Evolutionary conservation across 2,888 invertebrate genomes (phyloP), one percentile per base, ranked within the genome.

Genomic region (Tineola bisselliella): DNA sequence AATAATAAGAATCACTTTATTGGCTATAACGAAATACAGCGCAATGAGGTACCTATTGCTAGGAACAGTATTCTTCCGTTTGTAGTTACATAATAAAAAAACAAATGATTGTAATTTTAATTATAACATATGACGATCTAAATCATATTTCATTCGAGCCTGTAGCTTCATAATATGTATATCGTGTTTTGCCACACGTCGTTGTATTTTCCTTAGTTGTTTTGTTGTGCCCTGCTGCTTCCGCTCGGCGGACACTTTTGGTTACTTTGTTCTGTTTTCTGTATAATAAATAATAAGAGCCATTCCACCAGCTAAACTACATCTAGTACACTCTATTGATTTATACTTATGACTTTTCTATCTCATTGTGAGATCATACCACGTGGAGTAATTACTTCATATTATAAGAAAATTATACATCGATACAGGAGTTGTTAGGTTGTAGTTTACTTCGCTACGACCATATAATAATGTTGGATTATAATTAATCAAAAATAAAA

Each of bases 181-280:
- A 15, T 58, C 58, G 58, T 33, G 54, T 58, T 58, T 19, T 58
- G 58, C 19, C 75, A 74, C 76, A 76, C 74, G 75, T 77, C 76
- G 76, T 77, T 74, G 74, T 75, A 76, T 83, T 84, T 83, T 81
- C 79, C 82, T 79, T 78, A 74, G 76, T 74, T 79, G 79, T 83
- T 83, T 76, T 77, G 78, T 77, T 76, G 77, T 74, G 73, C 76
- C 84, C 83, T 77, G 81, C 80, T 78, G 84, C 70, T 86, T 84
- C 82, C 83, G 79, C 76, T 70, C 79, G 76, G 80, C 75, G 81
- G 83, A 83, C 84, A 84, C 79, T 86, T 84, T 83, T 80, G 83
- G 84, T 84, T 84, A 84, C 84, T 86, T 84, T 81, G 77, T 72
- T 83, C 79, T 80, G 82, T 83, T 86, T 84, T 77, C 76, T 76